Evolutionary conservation across 2,888 invertebrate species (phyloP), one percentile per base, ranked within the genome.

Genomic region (Amblyjoppa proteus): DNA sequence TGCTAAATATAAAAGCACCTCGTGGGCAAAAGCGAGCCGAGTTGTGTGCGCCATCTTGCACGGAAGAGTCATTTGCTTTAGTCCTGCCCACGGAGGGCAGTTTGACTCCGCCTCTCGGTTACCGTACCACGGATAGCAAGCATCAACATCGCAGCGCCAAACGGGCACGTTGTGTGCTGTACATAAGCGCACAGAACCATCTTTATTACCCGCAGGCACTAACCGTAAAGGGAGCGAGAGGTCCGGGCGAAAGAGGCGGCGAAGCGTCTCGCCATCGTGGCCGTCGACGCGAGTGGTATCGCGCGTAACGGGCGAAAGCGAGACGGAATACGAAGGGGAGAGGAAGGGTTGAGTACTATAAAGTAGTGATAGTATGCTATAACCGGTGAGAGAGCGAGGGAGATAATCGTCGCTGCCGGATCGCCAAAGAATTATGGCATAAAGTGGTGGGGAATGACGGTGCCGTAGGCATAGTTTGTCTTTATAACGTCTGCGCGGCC

Each of bases 31-130:
- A 82, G 82, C 82, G 70, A 75, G 83, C 86, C 81, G 74, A 75
- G 77, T 74, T 79, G 82, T 73, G 61, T 51, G 68, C 91, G 95
- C 95, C 95, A 95, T 95, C 95, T 95, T 95, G 94, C 94, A 93
- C 93, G 91, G 92, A 94, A 94, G 94, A 95, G 94, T 95, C 95
- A 95, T 94, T 94, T 94, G 92, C 93, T 93, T 93, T 94, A 94
- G 94, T 93, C 95, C 95, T 94, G 94, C 95, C 95, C 94, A 94
- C 94, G 94, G 94, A 93, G 92, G 93, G 93, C 93, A 92, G 91
- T 91, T 91, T 94, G 94, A 92, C 95, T 94, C 94, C 95, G 95
- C 95, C 95, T 94, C 94, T 94, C 92, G 93, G 91, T 93, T 75
- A 92, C 90, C 91, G 91, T 89, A 89, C 58, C 74, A 74, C 76